Evolutionary conservation across 2,888 invertebrate species (phyloP).

Genomic region (Hirtodrosophila histrioides): DNA sequence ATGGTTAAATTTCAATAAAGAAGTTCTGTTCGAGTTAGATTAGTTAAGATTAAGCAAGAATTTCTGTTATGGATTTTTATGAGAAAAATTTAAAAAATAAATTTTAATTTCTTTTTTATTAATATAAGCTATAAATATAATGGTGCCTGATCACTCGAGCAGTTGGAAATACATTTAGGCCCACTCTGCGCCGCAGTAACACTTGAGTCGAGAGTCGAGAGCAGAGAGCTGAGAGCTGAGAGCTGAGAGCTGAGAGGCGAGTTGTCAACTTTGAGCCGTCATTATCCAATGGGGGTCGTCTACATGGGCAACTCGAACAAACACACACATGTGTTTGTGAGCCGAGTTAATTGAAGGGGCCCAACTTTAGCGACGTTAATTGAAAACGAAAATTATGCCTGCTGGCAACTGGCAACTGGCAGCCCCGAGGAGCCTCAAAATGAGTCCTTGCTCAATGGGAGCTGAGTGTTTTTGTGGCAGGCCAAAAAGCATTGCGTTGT

Average conservation of each 20-base stretch:
- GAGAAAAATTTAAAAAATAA: no score
- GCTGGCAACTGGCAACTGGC: background rate
- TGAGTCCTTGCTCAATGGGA: conserved; percentile 7
- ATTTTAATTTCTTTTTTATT: no score
- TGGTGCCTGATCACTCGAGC: no score
- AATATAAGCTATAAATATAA: no score
- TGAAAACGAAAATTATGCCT: conserved; percentile 30
- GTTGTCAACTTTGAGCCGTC: conserved; percentile 24
- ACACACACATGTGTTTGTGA: conserved; percentile 6
- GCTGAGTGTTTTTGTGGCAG: conserved; percentile 20
- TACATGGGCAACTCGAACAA: background rate
- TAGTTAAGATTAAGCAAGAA: no score
- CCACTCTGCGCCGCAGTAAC: no score
- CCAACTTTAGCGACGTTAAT: conserved; percentile 30
- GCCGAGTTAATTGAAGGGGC: conserved; percentile 42
- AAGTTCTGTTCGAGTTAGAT: no score
- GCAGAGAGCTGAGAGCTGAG: background rate
- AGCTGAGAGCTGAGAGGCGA: conserved; percentile 4
- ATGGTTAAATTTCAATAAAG: no score
- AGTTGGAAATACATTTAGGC: no score
- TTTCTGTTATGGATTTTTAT: no score
- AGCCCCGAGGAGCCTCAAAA: conserved; percentile 6
- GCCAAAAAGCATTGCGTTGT: conserved; percentile 1
- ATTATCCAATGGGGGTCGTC: conserved; percentile 19
- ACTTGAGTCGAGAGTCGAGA: background rate